A percentile compares a stretch with the other conserved stretches of the same genome.
Conservation (phyloP, 2,797 vertebrate species). For the Valencia hispanica region DNA sequence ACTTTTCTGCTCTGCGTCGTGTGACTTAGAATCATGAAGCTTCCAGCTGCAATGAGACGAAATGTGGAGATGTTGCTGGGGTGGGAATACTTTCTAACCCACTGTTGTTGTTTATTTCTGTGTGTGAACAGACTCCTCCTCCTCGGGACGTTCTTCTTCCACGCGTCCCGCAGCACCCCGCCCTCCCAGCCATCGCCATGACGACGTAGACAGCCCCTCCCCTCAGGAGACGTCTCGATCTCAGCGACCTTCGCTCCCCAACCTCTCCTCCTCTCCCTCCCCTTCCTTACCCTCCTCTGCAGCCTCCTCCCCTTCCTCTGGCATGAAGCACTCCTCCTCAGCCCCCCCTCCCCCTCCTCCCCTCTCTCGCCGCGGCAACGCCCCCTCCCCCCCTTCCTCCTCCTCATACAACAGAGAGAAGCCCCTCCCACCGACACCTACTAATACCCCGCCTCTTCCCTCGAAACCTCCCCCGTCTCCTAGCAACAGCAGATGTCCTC, state of each 20-base stretch:
- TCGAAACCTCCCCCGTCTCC: slow-evolving; percentile 88
- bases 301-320: slow-evolving; percentile 51
- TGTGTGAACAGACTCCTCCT: slow-evolving; percentile 75
- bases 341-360: slow-evolving; percentile 72
- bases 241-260: slow-evolving; percentile 83
- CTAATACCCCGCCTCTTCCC: slow-evolving; percentile 61
- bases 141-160: slow-evolving; percentile 76
- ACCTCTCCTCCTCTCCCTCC: slow-evolving; percentile 76
- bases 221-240: slow-evolving; percentile 46
- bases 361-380: slow-evolving; percentile 80
- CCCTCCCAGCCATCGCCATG: slow-evolving; percentile 78
- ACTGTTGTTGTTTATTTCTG: neutral
- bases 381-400: slow-evolving; percentile 74
- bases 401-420: slow-evolving; percentile 88
- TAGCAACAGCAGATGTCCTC: slow-evolving; percentile 66
- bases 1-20: neutral
- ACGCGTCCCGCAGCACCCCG: slow-evolving; percentile 85
- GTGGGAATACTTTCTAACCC: neutral
- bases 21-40: no score
- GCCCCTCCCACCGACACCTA: slow-evolving; percentile 83
- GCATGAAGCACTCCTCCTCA: slow-evolving; percentile 76
- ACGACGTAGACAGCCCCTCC: slow-evolving; percentile 57
- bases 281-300: slow-evolving; percentile 66
- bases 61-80: no score
- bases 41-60: no score